Conservation (phyloP, 2,113 vertebrate genomes). For the Hyaena hyaena region DNA sequence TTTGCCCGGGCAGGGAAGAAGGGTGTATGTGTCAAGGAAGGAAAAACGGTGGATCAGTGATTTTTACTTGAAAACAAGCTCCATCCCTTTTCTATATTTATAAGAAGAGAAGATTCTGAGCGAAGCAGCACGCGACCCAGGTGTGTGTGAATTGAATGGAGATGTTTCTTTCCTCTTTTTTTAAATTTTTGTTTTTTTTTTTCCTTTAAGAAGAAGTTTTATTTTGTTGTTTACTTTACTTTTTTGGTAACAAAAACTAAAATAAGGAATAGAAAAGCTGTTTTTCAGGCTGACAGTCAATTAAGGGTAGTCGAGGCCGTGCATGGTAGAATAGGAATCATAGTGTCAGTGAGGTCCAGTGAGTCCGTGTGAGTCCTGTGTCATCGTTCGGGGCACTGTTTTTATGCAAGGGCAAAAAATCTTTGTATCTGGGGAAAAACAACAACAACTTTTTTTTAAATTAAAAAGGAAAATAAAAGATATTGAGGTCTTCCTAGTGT, state of each 20-base stretch:
- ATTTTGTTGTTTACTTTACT: constrained; percentile 87
- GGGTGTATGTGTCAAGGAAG: constrained; percentile 72
- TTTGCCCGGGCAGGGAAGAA: constrained; percentile 53
- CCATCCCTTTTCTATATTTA: constrained; percentile 88
- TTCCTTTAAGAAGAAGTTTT: constrained; percentile 80
- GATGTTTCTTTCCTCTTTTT: constrained; percentile 86
- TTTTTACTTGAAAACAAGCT: constrained; percentile 88
- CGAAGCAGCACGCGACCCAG: constrained; percentile 86
- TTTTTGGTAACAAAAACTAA: constrained; percentile 91
- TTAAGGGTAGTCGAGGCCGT: constrained; percentile 89
- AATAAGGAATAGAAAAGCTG: constrained; percentile 89
- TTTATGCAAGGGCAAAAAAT: constrained; percentile 92
- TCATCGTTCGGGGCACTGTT: constrained; percentile 94
- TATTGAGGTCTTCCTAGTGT: constrained; percentile 93
- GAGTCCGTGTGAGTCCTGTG: constrained; percentile 94
- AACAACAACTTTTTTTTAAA: constrained; percentile 87
- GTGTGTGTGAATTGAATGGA: constrained; percentile 87
- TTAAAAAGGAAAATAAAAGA: constrained; percentile 91
- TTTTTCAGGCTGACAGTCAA: constrained; percentile 89
- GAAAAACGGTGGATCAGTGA: constrained; percentile 79
- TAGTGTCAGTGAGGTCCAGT: constrained; percentile 96
- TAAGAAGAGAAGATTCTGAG: constrained; percentile 86
- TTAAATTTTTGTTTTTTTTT: constrained; percentile 26
- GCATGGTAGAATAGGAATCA: constrained; percentile 91
- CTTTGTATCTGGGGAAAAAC: constrained; percentile 89